Evolutionary conservation across 2,888 invertebrate species (phyloP).

Genomic region (Ophonus ardosiacus): DNA sequence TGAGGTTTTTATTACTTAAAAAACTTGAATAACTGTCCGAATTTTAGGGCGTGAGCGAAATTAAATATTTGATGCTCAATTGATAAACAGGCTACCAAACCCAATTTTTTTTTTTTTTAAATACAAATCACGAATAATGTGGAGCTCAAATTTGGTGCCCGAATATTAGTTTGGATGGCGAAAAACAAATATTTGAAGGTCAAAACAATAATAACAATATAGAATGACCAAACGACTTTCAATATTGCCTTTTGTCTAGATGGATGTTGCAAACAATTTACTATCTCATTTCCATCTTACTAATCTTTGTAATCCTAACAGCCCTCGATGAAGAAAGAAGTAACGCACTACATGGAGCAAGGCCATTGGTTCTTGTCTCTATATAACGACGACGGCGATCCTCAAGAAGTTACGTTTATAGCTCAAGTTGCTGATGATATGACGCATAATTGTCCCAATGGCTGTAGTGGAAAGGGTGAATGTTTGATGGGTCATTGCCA

Average conservation of each 20-base stretch:
- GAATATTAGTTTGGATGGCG: too few relatives aligned
- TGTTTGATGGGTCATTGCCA: slow-evolving; percentile 96
- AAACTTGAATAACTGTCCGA: too few relatives aligned
- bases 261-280: not conserved
- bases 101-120: too few relatives aligned
- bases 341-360: slow-evolving; percentile 96
- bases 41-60: too few relatives aligned
- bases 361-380: slow-evolving; percentile 98
- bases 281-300: slow-evolving; percentile 53
- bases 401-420: slow-evolving; percentile 90
- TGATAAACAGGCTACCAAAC: too few relatives aligned
- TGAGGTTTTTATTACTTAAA: too few relatives aligned
- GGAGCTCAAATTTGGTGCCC: too few relatives aligned
- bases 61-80: too few relatives aligned
- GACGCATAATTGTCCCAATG: slow-evolving; percentile 96
- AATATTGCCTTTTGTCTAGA: not conserved
- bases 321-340: slow-evolving; percentile 93
- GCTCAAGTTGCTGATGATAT: slow-evolving; percentile 92
- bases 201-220: too few relatives aligned
- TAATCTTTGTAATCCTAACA: slow-evolving; percentile 71
- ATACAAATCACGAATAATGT: too few relatives aligned
- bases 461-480: slow-evolving; percentile 97
- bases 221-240: not conserved
- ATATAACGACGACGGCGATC: slow-evolving; percentile 96
- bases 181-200: too few relatives aligned